These are phyloP conservation scores for Gila orcuttii DNA, from an alignment of 2,113 vertebrate species.

Conservation along the genomic window DNA sequence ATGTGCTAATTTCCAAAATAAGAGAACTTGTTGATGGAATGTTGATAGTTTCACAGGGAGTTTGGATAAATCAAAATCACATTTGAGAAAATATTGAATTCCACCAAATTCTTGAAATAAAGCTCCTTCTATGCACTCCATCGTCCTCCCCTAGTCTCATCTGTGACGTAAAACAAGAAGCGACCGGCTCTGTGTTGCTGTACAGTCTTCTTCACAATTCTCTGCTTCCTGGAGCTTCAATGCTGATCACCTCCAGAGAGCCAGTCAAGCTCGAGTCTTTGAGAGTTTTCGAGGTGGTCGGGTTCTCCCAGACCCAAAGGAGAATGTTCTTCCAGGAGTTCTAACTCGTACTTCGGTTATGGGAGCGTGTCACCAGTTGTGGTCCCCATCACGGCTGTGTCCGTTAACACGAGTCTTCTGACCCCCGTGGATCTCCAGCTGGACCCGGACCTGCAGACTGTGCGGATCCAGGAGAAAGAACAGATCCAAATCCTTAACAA, in stretches of 20 bases:
- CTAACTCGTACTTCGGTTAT: conserved; percentile 55
- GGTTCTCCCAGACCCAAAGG: conserved; percentile 72
- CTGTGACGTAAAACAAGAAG: conserved; percentile 49
- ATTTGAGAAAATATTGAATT: too few relatives aligned
- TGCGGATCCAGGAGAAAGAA: conserved; percentile 78
- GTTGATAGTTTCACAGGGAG: too few relatives aligned
- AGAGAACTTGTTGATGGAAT: too few relatives aligned
- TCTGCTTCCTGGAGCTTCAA: conserved; percentile 69
- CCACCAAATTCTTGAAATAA: too few relatives aligned
- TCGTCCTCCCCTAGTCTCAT: conserved; percentile 50
- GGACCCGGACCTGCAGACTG: conserved; percentile 73
- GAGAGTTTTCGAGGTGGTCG: conserved; percentile 62
- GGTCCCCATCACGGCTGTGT: conserved; percentile 69
- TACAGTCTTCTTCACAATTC: conserved; percentile 69
- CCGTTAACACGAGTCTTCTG: conserved; percentile 73
- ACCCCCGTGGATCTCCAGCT: conserved; percentile 70
- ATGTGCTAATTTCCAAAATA: too few relatives aligned
- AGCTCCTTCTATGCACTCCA: conserved; percentile 50
- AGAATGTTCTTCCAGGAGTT: conserved; percentile 66
- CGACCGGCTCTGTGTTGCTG: conserved; percentile 61
- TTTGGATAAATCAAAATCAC: too few relatives aligned
- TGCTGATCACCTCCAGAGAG: conserved; percentile 67
- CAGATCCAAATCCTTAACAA: conserved; percentile 81
- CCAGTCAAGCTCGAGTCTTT: conserved; percentile 38
- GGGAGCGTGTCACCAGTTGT: conserved; percentile 26